Evolutionary conservation across 2,113 vertebrate species (phyloP).

Genomic region (Chloropsis cyanopogon): DNA sequence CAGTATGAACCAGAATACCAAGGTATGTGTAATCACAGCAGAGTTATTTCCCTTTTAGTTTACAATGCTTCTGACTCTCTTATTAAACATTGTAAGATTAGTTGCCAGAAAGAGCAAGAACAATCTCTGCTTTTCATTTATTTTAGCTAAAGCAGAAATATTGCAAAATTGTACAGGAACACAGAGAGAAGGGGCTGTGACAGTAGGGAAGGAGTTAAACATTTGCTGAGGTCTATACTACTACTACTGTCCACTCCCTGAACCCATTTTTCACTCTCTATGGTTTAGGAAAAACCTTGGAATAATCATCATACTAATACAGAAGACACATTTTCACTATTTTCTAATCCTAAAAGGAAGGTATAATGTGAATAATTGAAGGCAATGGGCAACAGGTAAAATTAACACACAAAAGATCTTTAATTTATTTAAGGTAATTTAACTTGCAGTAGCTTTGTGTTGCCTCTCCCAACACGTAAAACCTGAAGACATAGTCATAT

Average conservation of each 20-base stretch:
- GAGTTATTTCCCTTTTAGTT: not conserved
- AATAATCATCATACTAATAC: not conserved
- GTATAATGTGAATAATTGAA: not conserved
- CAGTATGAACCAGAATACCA: not conserved
- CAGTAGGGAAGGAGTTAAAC: not conserved
- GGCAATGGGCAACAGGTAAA: not conserved
- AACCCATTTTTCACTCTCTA: not conserved
- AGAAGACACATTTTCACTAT: not conserved
- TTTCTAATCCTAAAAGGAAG: not conserved
- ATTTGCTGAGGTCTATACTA: not conserved
- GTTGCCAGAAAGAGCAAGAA: not conserved
- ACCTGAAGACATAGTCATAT: not conserved
- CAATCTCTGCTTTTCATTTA: not conserved
- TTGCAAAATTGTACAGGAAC: not conserved
- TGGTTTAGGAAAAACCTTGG: not conserved
- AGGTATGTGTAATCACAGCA: not conserved
- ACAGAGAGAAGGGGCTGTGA: not conserved
- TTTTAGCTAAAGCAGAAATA: not conserved
- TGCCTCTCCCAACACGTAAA: not conserved
- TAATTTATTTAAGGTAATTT: not conserved
- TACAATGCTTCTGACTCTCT: not conserved
- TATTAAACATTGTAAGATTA: not conserved
- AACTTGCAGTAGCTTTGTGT: not conserved
- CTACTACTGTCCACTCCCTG: not conserved
- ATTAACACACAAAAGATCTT: not conserved